Percentiles rank a stretch among this genome's conserved stretches.
These are phyloP conservation scores for Proales similis DNA, from an alignment of 1,140 invertebrate genomes.

Conservation along the genomic window DNA sequence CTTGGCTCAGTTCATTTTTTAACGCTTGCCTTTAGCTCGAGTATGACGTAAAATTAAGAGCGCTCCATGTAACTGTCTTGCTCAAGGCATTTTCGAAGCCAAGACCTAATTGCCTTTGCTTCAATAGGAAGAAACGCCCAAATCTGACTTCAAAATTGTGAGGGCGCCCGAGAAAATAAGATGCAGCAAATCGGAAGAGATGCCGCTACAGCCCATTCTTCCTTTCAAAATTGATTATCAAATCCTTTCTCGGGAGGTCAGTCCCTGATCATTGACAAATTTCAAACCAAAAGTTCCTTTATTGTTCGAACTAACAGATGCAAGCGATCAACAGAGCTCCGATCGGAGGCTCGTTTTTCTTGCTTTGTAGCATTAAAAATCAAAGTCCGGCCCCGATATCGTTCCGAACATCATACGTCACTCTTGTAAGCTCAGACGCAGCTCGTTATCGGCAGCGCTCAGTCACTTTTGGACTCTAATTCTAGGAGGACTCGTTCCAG, in stretches of 20 bases:
- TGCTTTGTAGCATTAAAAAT: conserved; percentile 15
- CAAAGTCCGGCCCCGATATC: no score
- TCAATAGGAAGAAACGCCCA: background rate
- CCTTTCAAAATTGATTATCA: conserved; percentile 22
- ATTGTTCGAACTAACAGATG: conserved; percentile 1
- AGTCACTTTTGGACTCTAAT: no score
- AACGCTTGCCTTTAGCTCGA: no score
- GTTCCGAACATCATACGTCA: no score
- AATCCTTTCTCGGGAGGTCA: conserved; percentile 11
- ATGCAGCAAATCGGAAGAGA: conserved; percentile 24
- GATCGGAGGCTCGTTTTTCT: conserved; percentile 11
- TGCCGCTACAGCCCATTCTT: conserved; percentile 13
- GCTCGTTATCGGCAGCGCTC: background rate
- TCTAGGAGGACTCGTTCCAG: no score
- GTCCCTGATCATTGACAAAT: background rate
- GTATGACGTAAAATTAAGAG: no score
- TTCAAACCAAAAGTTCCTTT: background rate
- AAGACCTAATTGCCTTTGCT: no score
- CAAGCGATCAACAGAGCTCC: background rate
- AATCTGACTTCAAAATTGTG: conserved; percentile 15
- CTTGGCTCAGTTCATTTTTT: no score
- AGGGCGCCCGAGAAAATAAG: conserved; percentile 7
- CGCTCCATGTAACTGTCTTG: no score
- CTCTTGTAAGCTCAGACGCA: conserved; percentile 12
- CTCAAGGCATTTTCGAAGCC: no score